Evolutionary conservation across 2,113 vertebrate species (phyloP).

Genomic region (Oreamnos americanus): DNA sequence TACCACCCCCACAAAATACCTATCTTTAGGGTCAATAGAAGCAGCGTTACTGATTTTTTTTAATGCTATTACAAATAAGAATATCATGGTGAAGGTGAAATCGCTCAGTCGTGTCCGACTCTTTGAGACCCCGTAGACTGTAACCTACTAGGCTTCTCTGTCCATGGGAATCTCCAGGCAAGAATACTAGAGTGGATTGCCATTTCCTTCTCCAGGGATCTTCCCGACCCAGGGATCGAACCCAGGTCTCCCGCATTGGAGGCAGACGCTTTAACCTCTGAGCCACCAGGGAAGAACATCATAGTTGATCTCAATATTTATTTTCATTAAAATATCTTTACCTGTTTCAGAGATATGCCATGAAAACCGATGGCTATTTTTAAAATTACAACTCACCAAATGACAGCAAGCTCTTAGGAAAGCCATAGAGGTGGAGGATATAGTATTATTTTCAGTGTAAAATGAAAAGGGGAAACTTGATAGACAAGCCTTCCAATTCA

Average conservation of each 20-base stretch:
- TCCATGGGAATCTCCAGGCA: too few species aligned
- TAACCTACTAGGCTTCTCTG: too few species aligned
- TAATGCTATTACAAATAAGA: not conserved
- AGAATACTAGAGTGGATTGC: too few species aligned
- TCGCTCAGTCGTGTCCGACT: too few species aligned
- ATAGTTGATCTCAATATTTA: not conserved
- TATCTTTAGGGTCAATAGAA: not conserved
- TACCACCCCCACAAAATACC: not conserved
- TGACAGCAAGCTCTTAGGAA: not conserved
- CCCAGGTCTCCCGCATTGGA: too few species aligned
- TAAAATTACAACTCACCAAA: conserved; percentile 36
- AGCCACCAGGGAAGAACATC: not conserved
- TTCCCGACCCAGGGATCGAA: too few species aligned
- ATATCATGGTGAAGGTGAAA: not conserved
- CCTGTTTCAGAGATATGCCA: not conserved
- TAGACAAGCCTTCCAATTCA: conserved; percentile 14
- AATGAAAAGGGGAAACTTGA: conserved; percentile 21
- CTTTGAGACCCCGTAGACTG: too few species aligned
- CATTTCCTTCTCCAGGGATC: too few species aligned
- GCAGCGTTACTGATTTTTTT: not conserved
- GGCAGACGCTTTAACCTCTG: too few species aligned
- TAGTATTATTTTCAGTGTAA: conserved; percentile 7
- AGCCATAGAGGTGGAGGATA: not conserved
- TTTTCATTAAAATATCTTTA: conserved; percentile 13
- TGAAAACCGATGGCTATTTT: conserved; percentile 4